Evolutionary conservation across 2,797 vertebrate species (phyloP).

Genomic region (Acanthurus tractus): DNA sequence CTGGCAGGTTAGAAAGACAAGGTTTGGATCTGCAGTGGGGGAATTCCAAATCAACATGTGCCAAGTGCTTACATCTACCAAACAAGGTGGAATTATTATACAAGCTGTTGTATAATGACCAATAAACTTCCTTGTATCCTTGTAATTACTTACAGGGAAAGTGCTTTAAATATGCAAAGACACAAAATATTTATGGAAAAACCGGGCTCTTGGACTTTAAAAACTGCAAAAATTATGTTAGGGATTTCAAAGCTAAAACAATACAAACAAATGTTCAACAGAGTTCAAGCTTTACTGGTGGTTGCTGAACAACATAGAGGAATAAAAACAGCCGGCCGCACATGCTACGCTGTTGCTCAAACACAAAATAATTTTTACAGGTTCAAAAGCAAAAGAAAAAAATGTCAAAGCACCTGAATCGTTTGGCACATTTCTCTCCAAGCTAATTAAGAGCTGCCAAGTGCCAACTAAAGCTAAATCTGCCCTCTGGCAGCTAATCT

Average conservation of each 20-base stretch:
- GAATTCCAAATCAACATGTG: constrained; percentile 62
- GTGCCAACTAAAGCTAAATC: constrained; percentile 56
- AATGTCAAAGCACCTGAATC: constrained; percentile 41
- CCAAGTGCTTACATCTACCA: constrained; percentile 37
- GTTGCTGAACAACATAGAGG: constrained; percentile 38
- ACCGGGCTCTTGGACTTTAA: constrained; percentile 45
- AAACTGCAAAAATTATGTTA: constrained; percentile 35
- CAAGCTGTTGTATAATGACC: no score
- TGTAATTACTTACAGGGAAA: constrained; percentile 34
- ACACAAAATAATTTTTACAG: constrained; percentile 45
- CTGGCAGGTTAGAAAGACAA: constrained; percentile 60
- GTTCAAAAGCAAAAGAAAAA: constrained; percentile 21
- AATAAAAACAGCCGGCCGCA: constrained; percentile 43
- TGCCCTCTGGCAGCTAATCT: constrained; percentile 50
- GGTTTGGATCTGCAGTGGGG: constrained; percentile 40
- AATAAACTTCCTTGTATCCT: no score
- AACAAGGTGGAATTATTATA: constrained; percentile 28
- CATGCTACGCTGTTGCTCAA: constrained; percentile 28
- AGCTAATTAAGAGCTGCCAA: constrained; percentile 65
- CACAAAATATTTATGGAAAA: constrained; percentile 51
- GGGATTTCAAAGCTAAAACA: constrained; percentile 51
- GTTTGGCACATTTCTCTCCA: constrained; percentile 49
- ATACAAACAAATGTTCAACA: constrained; percentile 33
- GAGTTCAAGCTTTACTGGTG: constrained; percentile 39
- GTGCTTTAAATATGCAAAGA: constrained; percentile 59